Conservation (phyloP, 2,888 invertebrate species). For the Isoperla grammatica region DNA sequence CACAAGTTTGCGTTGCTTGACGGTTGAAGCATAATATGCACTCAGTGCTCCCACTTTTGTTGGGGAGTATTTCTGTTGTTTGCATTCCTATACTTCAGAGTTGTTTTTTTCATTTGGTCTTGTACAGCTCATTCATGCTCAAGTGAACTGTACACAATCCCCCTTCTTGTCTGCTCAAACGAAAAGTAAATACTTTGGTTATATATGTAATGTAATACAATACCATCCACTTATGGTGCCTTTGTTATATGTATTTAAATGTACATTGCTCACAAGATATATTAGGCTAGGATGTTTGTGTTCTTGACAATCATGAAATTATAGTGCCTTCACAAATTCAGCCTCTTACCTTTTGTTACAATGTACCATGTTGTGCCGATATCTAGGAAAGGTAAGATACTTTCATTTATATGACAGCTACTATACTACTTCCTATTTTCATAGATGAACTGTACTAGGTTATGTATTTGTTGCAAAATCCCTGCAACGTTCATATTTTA, state of each 20-base stretch:
- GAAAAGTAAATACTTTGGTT: background rate
- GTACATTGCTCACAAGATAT: constrained; percentile 7
- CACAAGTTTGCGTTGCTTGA: too few species aligned
- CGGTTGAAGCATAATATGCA: background rate
- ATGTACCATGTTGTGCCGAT: background rate
- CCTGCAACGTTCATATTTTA: background rate
- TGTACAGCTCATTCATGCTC: too few species aligned
- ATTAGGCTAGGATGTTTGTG: constrained; percentile 3
- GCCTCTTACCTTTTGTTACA: background rate
- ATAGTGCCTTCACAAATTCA: background rate
- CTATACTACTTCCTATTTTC: too few species aligned
- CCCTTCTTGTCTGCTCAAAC: too few species aligned
- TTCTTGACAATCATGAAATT: constrained; percentile 1
- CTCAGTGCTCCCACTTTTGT: constrained; percentile 2
- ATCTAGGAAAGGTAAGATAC: background rate
- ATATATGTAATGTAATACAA: constrained; percentile 1
- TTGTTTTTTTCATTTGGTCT: background rate
- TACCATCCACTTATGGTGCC: constrained; percentile 12
- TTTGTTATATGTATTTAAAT: background rate
- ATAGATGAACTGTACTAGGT: too few species aligned
- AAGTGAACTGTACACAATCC: too few species aligned
- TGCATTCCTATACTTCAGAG: too few species aligned
- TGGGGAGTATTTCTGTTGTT: constrained; percentile 27
- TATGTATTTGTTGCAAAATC: too few species aligned
- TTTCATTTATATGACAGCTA: too few species aligned